Base-by-base conservation (phyloP, 2,113 vertebrate genomes). In the Hippopotamus amphibius region DNA sequence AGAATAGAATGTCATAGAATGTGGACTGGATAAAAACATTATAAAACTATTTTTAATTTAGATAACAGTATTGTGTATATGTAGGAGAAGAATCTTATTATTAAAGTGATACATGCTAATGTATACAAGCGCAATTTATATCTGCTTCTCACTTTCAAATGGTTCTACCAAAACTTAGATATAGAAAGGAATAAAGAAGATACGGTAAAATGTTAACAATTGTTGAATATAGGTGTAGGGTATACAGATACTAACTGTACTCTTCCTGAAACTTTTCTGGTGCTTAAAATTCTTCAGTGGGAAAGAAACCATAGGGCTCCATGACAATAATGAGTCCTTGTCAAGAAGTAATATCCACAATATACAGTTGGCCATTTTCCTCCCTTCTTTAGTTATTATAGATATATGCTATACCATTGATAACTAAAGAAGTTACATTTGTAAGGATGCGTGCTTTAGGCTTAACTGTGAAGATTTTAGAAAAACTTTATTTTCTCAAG, bases 401-500 rank as follows among this genome's bases (percentile, higher is more conserved):
- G 26, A 80, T 15, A 5, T 74, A 66, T 22, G 4, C 59, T 21
- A 50, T 9, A 57, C 21, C 41, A 53, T 2, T 63, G 14, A 50
- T 43, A 5, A 59, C n/a, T 61, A 2, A 90, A 66, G 1, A 68
- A 93, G 33, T 87, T 72, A 86, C n/a, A 66, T 88, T 69, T 76
- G 84, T 21, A 97, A 80, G 33, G 28, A 37, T 50, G 12, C 5
- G 46, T 19, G 6, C 17, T 65, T 95, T 83, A 77, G 41, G 28
- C 11, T 93, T 82, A 76, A 72, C 41, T 57, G 80, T 24, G 4
- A 88, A 95, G 48, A 84, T 22, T 68, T 85, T 37, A 93, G 57
- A 37, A 74, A 92, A 74, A 80, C 7, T 8, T 93, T 12, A 61
- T 88, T 89, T 94, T 90, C 84, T 87, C n/a, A 95, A 95, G n/a